phyloP scores from a whole-genome alignment of 2,113 vertebrate species.

The Ploceus nigricollis region DNA sequence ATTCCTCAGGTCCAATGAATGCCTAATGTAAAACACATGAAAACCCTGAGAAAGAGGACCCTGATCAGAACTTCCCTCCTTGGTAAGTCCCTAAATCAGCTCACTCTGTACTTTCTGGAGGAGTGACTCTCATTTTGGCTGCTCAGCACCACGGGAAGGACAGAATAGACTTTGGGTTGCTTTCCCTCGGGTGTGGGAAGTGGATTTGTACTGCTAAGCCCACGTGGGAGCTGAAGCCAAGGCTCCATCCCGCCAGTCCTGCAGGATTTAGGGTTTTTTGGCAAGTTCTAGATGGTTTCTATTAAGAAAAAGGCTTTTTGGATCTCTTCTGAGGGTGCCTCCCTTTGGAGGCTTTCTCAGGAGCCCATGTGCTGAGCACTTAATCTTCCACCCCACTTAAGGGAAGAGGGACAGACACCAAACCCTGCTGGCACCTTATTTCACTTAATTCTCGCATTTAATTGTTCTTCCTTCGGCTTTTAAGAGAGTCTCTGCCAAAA shows the following conservation, averaged over 20 bases:
- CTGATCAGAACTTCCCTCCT: not conserved
- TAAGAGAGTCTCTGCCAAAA: not conserved
- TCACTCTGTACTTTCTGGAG: not conserved
- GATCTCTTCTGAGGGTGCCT: not conserved
- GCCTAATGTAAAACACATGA: rapidly evolving
- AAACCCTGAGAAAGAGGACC: not conserved
- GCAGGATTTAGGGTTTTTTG: not conserved
- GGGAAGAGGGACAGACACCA: not conserved
- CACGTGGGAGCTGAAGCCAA: not conserved
- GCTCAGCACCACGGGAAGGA: not conserved
- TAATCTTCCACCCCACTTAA: not conserved
- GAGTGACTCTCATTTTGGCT: not conserved
- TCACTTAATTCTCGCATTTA: not conserved
- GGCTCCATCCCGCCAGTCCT: not conserved
- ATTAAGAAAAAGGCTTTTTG: slow-evolving; percentile 2
- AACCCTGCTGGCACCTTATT: not conserved
- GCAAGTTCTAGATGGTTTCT: not conserved
- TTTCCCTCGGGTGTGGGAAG: not conserved
- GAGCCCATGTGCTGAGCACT: not conserved
- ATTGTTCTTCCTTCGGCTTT: not conserved
- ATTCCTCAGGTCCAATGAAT: not conserved
- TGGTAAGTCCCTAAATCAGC: not conserved
- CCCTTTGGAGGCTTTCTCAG: not conserved
- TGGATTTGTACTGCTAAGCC: not conserved
- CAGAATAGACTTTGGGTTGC: not conserved